Evolutionary conservation across 2,888 invertebrate species (phyloP).

Genomic region (Agrenia bidenticulata): DNA sequence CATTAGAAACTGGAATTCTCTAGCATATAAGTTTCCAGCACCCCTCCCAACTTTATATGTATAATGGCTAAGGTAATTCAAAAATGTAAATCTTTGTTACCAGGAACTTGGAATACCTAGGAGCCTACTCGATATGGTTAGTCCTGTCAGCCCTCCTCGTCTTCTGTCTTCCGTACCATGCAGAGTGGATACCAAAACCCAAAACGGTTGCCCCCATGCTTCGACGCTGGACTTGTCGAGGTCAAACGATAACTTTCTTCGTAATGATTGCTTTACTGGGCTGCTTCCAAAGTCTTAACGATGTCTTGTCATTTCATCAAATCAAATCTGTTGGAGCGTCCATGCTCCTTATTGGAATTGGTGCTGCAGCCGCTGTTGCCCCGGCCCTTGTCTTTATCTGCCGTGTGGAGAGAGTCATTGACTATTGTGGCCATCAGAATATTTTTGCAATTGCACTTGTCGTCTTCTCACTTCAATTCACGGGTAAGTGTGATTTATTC

Average conservation of each 20-base stretch:
- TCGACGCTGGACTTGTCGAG: slow-evolving; percentile 43
- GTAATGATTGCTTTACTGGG: slow-evolving; percentile 44
- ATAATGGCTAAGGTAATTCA: no score
- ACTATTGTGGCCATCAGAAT: slow-evolving; percentile 51
- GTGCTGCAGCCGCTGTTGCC: slow-evolving; percentile 45
- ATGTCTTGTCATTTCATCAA: slow-evolving; percentile 47
- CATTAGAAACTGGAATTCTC: no score
- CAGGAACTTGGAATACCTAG: slow-evolving; percentile 49
- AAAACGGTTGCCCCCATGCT: slow-evolving; percentile 49
- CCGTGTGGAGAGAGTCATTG: slow-evolving; percentile 52
- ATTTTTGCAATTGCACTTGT: slow-evolving; percentile 49
- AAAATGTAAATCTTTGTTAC: slow-evolving; percentile 6
- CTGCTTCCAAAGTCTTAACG: slow-evolving; percentile 45
- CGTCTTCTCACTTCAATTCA: slow-evolving; percentile 49
- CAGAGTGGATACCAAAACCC: slow-evolving; percentile 44
- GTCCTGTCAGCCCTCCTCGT: slow-evolving; percentile 35
- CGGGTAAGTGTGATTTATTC: slow-evolving; percentile 35
- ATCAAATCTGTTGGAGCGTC: slow-evolving; percentile 43
- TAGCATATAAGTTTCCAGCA: no score
- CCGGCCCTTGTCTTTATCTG: slow-evolving; percentile 49
- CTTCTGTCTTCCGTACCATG: slow-evolving; percentile 46
- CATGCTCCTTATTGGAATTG: slow-evolving; percentile 43
- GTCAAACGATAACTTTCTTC: slow-evolving; percentile 45
- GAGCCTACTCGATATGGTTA: slow-evolving; percentile 41
- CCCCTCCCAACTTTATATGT: no score